phyloP scores from a whole-genome alignment of 2,797 vertebrate genomes.

The Pangasius mekongensis region DNA sequence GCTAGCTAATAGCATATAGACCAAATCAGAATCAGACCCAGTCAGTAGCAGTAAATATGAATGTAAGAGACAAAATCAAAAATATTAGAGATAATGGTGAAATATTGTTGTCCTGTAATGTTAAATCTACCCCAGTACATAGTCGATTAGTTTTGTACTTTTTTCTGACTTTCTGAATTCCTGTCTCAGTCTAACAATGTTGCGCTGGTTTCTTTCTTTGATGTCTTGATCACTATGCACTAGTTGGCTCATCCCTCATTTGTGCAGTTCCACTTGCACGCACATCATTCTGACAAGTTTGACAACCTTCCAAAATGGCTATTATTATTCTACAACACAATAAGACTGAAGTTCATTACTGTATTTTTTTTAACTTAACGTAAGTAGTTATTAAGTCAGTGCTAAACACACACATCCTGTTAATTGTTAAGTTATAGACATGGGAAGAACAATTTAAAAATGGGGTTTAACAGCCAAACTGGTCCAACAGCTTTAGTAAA shows the following conservation, averaged over 20 bases:
- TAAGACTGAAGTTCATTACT: background rate
- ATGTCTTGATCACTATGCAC: background rate
- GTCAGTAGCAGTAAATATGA: background rate
- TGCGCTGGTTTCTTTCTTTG: background rate
- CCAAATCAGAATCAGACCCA: background rate
- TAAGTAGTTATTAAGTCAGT: conserved; percentile 4
- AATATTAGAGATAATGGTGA: background rate
- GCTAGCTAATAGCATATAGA: background rate
- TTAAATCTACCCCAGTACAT: background rate
- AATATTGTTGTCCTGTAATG: background rate
- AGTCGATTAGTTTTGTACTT: background rate
- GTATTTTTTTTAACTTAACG: background rate
- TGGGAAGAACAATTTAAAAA: background rate
- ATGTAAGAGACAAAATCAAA: background rate
- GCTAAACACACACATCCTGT: background rate
- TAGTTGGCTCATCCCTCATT: background rate
- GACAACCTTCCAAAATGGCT: conserved; percentile 9
- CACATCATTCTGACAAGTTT: background rate
- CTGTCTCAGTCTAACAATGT: background rate
- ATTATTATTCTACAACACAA: background rate
- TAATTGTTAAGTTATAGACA: background rate
- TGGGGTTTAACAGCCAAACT: background rate
- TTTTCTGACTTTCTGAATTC: background rate
- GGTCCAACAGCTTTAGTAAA: background rate
- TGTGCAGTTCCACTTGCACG: background rate